A percentile compares a stretch with the other conserved stretches of the same genome.
Conservation (phyloP, 92 coral and sea anemone species). For the Parazoanthus atlanticus region DNA sequence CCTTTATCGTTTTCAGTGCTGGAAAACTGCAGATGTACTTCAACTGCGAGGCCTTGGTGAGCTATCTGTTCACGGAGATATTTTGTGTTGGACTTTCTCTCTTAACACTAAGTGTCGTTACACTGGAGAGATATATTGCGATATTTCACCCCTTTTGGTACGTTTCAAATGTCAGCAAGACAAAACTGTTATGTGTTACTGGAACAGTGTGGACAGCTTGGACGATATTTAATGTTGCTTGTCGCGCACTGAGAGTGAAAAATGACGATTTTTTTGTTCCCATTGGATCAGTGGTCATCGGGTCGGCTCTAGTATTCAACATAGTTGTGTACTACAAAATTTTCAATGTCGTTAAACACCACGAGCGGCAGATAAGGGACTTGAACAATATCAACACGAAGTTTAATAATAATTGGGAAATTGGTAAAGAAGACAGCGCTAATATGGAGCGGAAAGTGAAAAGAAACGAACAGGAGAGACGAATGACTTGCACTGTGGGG, state of each 20-base stretch:
- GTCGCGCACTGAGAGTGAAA: constrained; percentile 46
- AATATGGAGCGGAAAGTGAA: neutral
- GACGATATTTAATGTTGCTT: constrained; percentile 42
- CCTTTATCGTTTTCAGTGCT: constrained; percentile 46
- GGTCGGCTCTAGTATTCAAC: constrained; percentile 35
- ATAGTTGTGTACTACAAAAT: constrained; percentile 31
- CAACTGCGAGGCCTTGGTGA: constrained; percentile 38
- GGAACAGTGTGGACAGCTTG: constrained; percentile 37
- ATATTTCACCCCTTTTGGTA: constrained; percentile 52
- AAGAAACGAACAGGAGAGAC: constrained; percentile 12
- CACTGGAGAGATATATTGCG: constrained; percentile 47
- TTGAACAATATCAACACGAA: neutral
- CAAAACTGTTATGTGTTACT: neutral
- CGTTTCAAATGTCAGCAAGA: constrained; percentile 27
- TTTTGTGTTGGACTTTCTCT: constrained; percentile 50
- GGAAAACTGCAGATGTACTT: constrained; percentile 30
- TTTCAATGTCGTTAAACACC: constrained; percentile 31
- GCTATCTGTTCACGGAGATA: constrained; percentile 52
- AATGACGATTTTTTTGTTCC: constrained; percentile 54
- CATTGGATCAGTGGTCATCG: constrained; percentile 37
- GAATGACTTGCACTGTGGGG: constrained; percentile 46
- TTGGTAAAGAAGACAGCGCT: neutral
- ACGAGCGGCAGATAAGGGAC: constrained; percentile 39
- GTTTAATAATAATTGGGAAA: neutral
- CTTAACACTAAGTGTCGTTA: constrained; percentile 45